Conservation (phyloP, 2,797 vertebrate species). For the Orestias chungarensis region DNA sequence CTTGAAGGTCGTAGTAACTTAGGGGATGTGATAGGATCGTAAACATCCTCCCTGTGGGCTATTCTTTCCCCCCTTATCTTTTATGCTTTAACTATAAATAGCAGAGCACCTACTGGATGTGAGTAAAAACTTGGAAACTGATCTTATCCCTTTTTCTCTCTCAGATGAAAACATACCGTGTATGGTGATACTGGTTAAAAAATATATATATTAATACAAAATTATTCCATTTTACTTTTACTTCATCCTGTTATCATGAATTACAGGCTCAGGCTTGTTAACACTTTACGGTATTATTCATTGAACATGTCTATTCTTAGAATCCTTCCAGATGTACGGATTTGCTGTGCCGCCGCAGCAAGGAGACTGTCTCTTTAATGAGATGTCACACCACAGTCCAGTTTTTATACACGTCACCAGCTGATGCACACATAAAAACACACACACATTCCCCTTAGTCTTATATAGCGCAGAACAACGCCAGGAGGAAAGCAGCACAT, state of each 20-base stretch:
- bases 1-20: slow-evolving; percentile 49
- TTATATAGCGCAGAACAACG: not conserved
- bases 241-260: not conserved
- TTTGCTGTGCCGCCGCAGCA: slow-evolving; percentile 11
- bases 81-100: slow-evolving; percentile 62
- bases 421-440: slow-evolving; percentile 8
- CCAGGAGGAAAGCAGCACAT: not conserved
- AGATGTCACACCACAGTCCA: slow-evolving; percentile 36
- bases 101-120: slow-evolving; percentile 33
- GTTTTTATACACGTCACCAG: slow-evolving; percentile 37
- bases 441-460: not conserved
- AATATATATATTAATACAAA: not conserved
- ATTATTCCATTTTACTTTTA: not conserved
- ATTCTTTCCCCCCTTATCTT: slow-evolving; percentile 47
- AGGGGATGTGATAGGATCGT: slow-evolving; percentile 55
- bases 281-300: not conserved
- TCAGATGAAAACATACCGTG: not conserved
- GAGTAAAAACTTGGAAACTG: slow-evolving; percentile 46
- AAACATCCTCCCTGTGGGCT: slow-evolving; percentile 47
- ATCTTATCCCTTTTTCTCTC: slow-evolving; percentile 1
- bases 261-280: not conserved
- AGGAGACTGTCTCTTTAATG: slow-evolving; percentile 46
- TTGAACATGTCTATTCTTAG: slow-evolving; percentile 10
- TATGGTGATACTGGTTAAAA: too few species aligned
- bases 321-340: slow-evolving; percentile 12